Evolutionary conservation across 2,888 invertebrate genomes (phyloP).

Genomic region (Craniophora ligustri): DNA sequence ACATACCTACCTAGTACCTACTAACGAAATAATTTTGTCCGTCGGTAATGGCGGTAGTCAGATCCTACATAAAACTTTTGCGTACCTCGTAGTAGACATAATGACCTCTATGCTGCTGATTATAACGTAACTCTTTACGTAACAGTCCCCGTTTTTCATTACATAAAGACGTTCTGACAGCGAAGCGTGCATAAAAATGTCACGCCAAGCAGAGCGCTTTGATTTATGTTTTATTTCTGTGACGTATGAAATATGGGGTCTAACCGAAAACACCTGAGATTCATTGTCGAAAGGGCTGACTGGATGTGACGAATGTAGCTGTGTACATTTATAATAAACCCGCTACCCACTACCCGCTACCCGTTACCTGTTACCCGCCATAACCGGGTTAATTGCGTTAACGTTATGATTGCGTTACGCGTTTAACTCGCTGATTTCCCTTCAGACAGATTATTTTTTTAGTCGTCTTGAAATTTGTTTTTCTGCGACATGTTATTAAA

Average conservation of each 20-base stretch:
- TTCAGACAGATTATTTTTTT: background rate
- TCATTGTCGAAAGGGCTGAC: constrained; percentile 36
- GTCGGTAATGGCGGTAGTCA: background rate
- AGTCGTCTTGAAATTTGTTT: background rate
- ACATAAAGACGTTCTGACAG: constrained; percentile 40
- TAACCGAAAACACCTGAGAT: constrained; percentile 51
- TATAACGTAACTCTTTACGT: constrained; percentile 12
- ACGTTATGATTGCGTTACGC: constrained; percentile 8
- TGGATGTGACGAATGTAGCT: constrained; percentile 29
- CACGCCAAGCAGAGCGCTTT: constrained; percentile 29
- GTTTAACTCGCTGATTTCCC: constrained; percentile 1
- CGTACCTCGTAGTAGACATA: background rate
- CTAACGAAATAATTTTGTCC: too few relatives aligned
- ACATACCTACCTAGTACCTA: too few relatives aligned
- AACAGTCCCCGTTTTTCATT: constrained; percentile 26
- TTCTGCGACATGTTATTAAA: too few relatives aligned
- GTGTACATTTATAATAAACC: constrained; percentile 28
- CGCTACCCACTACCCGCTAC: too few relatives aligned
- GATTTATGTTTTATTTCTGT: constrained; percentile 56
- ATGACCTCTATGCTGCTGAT: constrained; percentile 7
- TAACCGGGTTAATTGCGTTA: constrained; percentile 36
- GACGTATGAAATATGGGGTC: constrained; percentile 49
- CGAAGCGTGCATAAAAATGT: constrained; percentile 50
- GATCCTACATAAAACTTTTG: constrained; percentile 8
- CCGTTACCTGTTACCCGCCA: constrained; percentile 11